A percentile compares a stretch with the other conserved stretches of the same genome.
These are phyloP conservation scores for Drosophila pseudoobscura DNA, from an alignment of 1,140 invertebrate species.

Conservation along the genomic window DNA sequence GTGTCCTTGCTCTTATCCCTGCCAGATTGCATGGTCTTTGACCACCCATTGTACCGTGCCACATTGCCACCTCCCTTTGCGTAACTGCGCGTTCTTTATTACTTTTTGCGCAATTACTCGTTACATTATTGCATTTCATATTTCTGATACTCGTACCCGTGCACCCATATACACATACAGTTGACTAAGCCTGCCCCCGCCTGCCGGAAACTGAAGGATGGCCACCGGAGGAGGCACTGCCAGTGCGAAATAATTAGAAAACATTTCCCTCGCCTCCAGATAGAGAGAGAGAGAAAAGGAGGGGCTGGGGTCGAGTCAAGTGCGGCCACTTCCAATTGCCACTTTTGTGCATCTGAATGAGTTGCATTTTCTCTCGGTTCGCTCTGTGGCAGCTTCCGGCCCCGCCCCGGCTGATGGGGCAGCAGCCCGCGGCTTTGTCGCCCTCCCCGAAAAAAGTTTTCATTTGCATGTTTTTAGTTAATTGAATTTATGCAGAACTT, in stretches of 20 bases:
- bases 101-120: conserved; percentile 78
- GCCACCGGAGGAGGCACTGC: conserved; percentile 32
- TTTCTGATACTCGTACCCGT: conserved; percentile 52
- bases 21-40: conserved; percentile 67
- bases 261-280: conserved; percentile 41
- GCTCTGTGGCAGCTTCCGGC: too few relatives aligned
- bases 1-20: conserved; percentile 63
- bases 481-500: conserved; percentile 79
- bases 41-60: conserved; percentile 3
- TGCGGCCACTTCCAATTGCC: conserved; percentile 44
- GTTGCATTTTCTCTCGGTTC: conserved; percentile 31
- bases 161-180: conserved; percentile 48
- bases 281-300: not conserved
- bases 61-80: conserved; percentile 43
- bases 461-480: conserved; percentile 81
- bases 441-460: conserved; percentile 62
- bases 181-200: too few relatives aligned
- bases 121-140: conserved; percentile 81
- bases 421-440: conserved; percentile 43
- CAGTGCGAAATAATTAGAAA: conserved; percentile 72
- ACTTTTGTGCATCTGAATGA: conserved; percentile 58
- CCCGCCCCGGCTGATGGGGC: too few relatives aligned
- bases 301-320: not conserved
- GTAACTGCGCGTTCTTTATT: conserved; percentile 71
- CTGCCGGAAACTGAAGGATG: conserved; percentile 14